Evolutionary conservation across 2,888 invertebrate genomes (phyloP).

Genomic region (Parasteatoda lunata): DNA sequence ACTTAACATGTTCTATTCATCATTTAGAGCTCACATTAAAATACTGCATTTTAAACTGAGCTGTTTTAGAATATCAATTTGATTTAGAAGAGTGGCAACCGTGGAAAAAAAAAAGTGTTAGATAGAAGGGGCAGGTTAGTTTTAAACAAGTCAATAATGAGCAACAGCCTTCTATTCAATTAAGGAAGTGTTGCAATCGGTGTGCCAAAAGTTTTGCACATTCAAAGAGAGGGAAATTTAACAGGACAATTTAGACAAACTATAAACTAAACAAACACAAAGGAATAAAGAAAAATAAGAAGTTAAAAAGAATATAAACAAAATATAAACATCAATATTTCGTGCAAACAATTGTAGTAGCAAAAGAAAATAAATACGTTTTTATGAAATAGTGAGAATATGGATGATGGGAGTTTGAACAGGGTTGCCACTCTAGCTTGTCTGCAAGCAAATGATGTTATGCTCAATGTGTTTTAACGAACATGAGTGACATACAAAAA

Average conservation of each 20-base stretch:
- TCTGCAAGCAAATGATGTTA: constrained; percentile 24
- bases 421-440: constrained; percentile 61
- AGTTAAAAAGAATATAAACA: constrained; percentile 28
- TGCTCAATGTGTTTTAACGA: background rate
- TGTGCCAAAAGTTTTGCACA: constrained; percentile 45
- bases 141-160: constrained; percentile 28
- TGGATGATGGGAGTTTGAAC: constrained; percentile 15
- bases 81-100: constrained; percentile 52
- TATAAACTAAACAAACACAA: constrained; percentile 41
- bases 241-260: constrained; percentile 67
- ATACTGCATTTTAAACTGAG: no score
- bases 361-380: background rate
- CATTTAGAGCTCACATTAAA: no score
- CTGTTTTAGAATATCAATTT: no score
- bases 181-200: constrained; percentile 63
- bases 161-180: constrained; percentile 65
- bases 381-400: background rate
- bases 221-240: constrained; percentile 27
- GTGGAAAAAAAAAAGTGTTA: constrained; percentile 38
- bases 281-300: constrained; percentile 30
- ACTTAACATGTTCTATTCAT: no score
- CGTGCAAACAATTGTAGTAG: constrained; percentile 32
- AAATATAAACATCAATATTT: constrained; percentile 31
- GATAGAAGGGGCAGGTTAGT: constrained; percentile 34
- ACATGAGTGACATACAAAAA: constrained; percentile 5